A percentile compares a stretch with the other conserved stretches of the same genome.
Evolutionary conservation across 2,888 invertebrate species (phyloP).

Genomic region (Glomeris marginata): DNA sequence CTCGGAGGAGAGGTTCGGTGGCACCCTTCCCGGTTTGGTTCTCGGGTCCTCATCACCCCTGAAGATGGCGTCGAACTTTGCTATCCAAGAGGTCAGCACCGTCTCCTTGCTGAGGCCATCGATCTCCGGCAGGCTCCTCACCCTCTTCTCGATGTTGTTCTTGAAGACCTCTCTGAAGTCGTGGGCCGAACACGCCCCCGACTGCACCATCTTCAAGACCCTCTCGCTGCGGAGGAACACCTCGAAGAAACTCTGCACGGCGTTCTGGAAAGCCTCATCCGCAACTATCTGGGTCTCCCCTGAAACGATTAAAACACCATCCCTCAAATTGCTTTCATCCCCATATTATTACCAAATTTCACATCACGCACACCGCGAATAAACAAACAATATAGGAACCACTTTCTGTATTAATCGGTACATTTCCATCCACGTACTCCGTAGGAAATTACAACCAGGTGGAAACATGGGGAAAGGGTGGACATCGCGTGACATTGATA

Average conservation of each 20-base stretch:
- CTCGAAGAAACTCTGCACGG: conserved; percentile 88
- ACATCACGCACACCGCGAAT: no score
- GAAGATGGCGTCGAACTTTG: conserved; percentile 97
- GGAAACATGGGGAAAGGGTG: no score
- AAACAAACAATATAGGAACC: no score
- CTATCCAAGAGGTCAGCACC: conserved; percentile 97
- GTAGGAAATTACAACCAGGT: conserved; percentile 22
- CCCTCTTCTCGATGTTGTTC: conserved; percentile 96
- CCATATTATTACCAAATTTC: no score
- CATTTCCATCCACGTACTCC: conserved; percentile 98
- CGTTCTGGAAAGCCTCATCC: conserved; percentile 97
- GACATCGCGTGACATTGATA: no score
- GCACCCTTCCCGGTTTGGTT: conserved; percentile 54
- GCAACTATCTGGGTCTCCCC: conserved; percentile 90
- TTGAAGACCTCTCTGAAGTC: conserved; percentile 98
- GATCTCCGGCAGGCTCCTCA: conserved; percentile 95
- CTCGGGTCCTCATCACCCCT: conserved; percentile 38
- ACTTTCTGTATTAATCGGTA: no score
- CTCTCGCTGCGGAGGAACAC: conserved; percentile 95
- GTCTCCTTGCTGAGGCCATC: conserved; percentile 99
- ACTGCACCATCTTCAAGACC: conserved; percentile 88
- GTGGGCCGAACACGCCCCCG: conserved; percentile 94
- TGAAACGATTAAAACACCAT: no score
- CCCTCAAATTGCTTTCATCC: no score
- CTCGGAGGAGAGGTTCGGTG: conserved; percentile 59